Conservation (phyloP, 2,797 vertebrate genomes). For the Phoebastria nigripes region DNA sequence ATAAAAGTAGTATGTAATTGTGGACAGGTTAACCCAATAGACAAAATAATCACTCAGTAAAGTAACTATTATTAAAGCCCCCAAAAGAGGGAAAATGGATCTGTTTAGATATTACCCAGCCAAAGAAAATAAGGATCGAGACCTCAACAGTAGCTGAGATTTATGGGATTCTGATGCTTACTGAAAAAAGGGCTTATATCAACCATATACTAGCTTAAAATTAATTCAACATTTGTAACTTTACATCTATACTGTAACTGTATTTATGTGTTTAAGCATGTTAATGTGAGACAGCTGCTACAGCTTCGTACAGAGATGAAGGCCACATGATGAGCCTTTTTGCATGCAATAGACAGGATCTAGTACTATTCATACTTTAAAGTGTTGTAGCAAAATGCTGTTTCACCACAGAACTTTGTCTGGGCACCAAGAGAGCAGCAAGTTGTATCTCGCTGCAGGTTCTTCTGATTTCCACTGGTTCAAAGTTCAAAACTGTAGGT, state of each 20-base stretch:
- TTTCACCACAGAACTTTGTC: not conserved
- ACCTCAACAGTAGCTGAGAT: constrained; percentile 5
- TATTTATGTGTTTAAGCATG: not conserved
- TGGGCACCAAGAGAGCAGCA: not conserved
- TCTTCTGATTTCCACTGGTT: not conserved
- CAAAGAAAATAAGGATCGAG: not conserved
- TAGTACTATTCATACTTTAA: not conserved
- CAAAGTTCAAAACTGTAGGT: not conserved
- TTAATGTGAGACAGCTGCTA: constrained; percentile 46
- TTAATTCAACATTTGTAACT: constrained; percentile 14
- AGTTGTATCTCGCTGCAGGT: not conserved
- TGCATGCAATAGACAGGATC: not conserved
- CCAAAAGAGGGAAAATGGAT: constrained; percentile 6
- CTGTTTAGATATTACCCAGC: not conserved
- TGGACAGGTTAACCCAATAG: not conserved
- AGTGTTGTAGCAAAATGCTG: not conserved
- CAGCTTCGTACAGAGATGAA: not conserved
- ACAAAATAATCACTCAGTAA: not conserved
- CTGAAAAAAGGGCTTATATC: not conserved
- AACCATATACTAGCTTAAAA: not conserved
- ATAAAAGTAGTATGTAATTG: not conserved
- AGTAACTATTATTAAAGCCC: not conserved
- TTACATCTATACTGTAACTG: not conserved
- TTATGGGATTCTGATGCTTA: not conserved
- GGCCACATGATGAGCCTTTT: not conserved